phyloP scores from a whole-genome alignment of 2,888 invertebrate species.

The Galerucella nymphaeae region DNA sequence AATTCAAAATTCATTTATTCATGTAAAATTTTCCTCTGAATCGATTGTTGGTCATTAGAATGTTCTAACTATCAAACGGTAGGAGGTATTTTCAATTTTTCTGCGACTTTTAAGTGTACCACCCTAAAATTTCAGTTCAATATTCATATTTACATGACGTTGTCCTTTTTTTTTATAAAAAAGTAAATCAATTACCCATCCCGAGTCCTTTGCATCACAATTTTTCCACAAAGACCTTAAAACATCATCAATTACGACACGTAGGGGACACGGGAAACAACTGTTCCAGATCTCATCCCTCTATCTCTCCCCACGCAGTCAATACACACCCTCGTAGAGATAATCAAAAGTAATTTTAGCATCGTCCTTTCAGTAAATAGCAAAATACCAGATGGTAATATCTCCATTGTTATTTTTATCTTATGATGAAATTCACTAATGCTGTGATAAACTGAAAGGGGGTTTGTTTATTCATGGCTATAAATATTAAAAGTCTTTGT shows the following conservation, averaged over 20 bases:
- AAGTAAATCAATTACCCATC: constrained; percentile 1
- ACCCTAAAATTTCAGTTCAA: too few relatives aligned
- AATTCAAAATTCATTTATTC: too few relatives aligned
- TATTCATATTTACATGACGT: too few relatives aligned
- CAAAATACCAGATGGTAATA: constrained; percentile 46
- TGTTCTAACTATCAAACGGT: too few relatives aligned
- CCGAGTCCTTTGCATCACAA: constrained; percentile 4
- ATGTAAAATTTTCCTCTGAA: too few relatives aligned
- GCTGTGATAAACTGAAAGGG: constrained; percentile 14
- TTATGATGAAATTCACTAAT: constrained; percentile 42
- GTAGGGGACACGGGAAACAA: constrained; percentile 23
- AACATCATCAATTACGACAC: constrained; percentile 16
- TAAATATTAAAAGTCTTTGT: neutral
- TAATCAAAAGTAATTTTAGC: constrained; percentile 50
- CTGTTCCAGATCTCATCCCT: constrained; percentile 21
- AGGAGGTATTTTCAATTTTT: too few relatives aligned
- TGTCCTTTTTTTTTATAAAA: neutral
- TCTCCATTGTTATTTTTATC: constrained; percentile 42
- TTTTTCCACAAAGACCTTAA: constrained; percentile 9
- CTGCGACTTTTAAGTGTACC: too few relatives aligned
- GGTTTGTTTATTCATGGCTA: neutral
- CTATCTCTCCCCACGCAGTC: neutral
- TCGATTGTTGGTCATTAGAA: too few relatives aligned
- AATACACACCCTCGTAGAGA: constrained; percentile 40
- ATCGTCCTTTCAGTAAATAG: constrained; percentile 48